These are phyloP conservation scores for Sarotherodon lohbergeri DNA, from an alignment of 2,113 vertebrate genomes.

Conservation along the genomic window DNA sequence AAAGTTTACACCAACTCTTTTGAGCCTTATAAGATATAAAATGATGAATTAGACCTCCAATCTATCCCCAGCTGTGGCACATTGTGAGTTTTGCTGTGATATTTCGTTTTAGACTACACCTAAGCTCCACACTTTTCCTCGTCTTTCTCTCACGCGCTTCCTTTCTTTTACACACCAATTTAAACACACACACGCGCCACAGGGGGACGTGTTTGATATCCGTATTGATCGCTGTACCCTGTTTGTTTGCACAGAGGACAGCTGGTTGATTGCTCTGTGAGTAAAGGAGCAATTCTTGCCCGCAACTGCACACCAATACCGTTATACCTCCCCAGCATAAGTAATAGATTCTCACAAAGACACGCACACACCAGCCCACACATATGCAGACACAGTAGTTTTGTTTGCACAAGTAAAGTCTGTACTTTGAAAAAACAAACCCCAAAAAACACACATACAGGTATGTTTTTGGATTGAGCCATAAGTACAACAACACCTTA, in stretches of 20 bases:
- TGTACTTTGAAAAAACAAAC: background rate
- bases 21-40: background rate
- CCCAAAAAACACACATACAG: background rate
- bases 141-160: background rate
- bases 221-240: slow-evolving; percentile 58
- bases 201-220: slow-evolving; percentile 62
- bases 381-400: background rate
- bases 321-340: slow-evolving; percentile 30
- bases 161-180: background rate
- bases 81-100: background rate
- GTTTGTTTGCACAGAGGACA: slow-evolving; percentile 64
- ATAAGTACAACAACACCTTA: background rate
- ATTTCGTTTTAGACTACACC: background rate
- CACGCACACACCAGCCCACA: background rate
- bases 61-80: background rate
- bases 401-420: background rate
- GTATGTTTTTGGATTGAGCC: background rate
- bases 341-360: slow-evolving; percentile 14
- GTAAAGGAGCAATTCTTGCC: slow-evolving; percentile 48
- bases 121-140: background rate
- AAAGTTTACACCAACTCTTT: background rate
- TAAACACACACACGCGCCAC: background rate
- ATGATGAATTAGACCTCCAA: background rate
- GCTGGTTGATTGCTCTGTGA: slow-evolving; percentile 62
- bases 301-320: slow-evolving; percentile 16